Evolutionary conservation across 2,888 invertebrate species (phyloP).

Genomic region (Hedychridium roseum): DNA sequence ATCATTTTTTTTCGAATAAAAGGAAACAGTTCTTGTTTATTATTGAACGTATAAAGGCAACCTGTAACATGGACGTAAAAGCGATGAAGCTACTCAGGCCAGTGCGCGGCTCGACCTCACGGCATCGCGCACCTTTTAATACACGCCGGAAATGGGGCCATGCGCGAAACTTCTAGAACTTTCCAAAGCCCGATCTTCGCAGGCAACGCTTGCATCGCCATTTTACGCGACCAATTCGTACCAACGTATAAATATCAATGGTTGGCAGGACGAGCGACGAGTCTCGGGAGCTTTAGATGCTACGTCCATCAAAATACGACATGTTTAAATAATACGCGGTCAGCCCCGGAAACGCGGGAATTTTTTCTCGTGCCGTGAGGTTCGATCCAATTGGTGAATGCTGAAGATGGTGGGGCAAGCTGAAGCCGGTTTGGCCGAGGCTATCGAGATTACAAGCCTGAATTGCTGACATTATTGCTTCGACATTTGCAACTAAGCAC

Average conservation of each 20-base stretch:
- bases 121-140: conserved; percentile 51
- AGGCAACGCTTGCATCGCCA: neutral
- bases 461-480: too few relatives aligned
- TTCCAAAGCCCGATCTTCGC: conserved; percentile 32
- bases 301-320: conserved; percentile 20
- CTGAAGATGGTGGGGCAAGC: conserved; percentile 17
- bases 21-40: conserved; percentile 10
- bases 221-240: neutral
- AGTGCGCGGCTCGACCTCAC: conserved; percentile 36
- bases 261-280: neutral
- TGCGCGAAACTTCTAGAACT: conserved; percentile 57
- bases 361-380: conserved; percentile 32
- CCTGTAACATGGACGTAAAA: conserved; percentile 47
- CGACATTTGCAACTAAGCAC: too few relatives aligned
- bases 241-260: neutral
- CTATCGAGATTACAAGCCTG: conserved; percentile 7
- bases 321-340: conserved; percentile 33
- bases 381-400: conserved; percentile 33
- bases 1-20: conserved; percentile 1
- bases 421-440: conserved; percentile 20
- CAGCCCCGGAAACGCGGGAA: conserved; percentile 37
- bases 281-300: neutral
- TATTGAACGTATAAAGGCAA: conserved; percentile 21
- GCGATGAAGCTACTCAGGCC: conserved; percentile 31
- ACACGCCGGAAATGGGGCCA: conserved; percentile 53